Evolutionary conservation across 2,888 invertebrate genomes (phyloP).

Genomic region (Ectobius pallidus): DNA sequence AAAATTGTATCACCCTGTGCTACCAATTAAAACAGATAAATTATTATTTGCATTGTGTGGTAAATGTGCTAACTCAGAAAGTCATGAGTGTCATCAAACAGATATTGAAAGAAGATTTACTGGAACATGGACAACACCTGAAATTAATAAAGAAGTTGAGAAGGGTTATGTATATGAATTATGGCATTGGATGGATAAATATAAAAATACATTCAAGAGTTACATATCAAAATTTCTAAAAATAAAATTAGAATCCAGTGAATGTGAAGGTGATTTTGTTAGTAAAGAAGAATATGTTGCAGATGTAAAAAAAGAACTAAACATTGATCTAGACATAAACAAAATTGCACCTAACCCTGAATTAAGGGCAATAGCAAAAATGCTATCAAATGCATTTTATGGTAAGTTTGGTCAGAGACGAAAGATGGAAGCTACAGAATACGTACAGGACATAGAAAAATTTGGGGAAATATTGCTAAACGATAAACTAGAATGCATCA

Average conservation of each 20-base stretch:
- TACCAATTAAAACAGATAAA: neutral
- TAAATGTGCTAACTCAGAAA: neutral
- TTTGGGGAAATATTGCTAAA: neutral
- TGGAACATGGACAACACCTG: neutral
- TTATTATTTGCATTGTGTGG: neutral
- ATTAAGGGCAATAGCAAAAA: neutral
- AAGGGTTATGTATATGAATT: neutral
- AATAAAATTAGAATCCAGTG: neutral
- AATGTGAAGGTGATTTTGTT: neutral
- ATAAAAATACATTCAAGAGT: too few relatives aligned
- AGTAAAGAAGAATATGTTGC: neutral
- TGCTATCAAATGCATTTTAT: constrained; percentile 7
- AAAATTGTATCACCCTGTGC: too few relatives aligned
- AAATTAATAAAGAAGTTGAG: neutral
- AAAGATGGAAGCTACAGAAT: constrained; percentile 4
- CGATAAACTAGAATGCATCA: constrained; percentile 8
- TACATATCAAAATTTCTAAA: neutral
- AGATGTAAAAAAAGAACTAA: neutral
- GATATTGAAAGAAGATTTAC: too few relatives aligned
- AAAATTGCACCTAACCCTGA: neutral
- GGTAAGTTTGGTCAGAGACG: constrained; percentile 2
- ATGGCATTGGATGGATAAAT: too few relatives aligned
- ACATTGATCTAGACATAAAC: neutral
- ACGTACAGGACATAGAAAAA: neutral
- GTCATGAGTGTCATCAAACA: neutral